Base-by-base conservation (phyloP, 2,888 invertebrate genomes). In the Eristalis tenax region DNA sequence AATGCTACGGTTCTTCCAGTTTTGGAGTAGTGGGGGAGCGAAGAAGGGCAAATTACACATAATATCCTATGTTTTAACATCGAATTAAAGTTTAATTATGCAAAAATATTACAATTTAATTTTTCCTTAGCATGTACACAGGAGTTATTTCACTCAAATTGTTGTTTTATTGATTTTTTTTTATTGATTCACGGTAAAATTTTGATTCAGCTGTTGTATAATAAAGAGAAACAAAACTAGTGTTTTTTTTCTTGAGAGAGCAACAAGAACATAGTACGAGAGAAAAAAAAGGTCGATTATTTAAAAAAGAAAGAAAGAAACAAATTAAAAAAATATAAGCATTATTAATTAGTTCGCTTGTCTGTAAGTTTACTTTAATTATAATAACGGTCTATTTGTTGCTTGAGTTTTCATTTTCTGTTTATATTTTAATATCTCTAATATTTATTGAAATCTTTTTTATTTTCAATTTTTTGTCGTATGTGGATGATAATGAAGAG, bases 401-500 rank as follows among this genome's bases (percentile, higher is more conserved):
- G 68, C 68, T 75, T 61, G 38, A 64, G 63, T 64, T 73, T 71
- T 70, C 63, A 23, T 50, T 70, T 79, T 66, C 71, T 83, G 23
- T 59, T 59, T 81, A 76, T 80, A 81, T 82, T 82, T 70, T 63
- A 82, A 81, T 75, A 63, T 68, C 26, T 59, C 73, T 79, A 77
- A 81, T 85, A 71, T 75, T 83, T 77, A 77, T 73, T 79, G 79
- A 80, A 71, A 73, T 74, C 57, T 61, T 18, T 65, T 66, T 64
- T 61, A 13, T 65, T 66, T 77, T 50, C 8, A 28, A 57, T 57
- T 40, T 69, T 83, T 87, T 83, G 87, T 83, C 76, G 87, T 83
- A 87, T 87, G 87, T 87, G 83, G 87, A 87, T 87, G 87, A 83
- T 83, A 80, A 83, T 83, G 87, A 80, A 87, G 87, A 87, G 87